Evolutionary conservation across 2,797 vertebrate genomes (phyloP).

Genomic region (Crax fasciolata): DNA sequence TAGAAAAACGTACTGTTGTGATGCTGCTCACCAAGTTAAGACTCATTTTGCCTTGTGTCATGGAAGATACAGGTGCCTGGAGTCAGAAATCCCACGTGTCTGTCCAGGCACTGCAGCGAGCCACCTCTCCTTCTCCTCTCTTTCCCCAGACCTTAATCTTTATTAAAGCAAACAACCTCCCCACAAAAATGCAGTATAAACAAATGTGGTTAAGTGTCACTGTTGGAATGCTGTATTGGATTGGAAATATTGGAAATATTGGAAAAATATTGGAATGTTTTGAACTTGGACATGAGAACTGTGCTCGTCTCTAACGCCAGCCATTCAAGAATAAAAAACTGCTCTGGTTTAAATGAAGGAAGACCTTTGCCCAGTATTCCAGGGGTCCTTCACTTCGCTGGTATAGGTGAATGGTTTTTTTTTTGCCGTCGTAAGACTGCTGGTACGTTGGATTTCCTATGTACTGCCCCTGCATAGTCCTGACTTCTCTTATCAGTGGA

Average conservation of each 20-base stretch:
- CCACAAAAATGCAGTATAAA: background rate
- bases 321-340: background rate
- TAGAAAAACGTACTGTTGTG: background rate
- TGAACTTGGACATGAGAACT: fast-evolving
- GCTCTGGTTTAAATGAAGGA: background rate
- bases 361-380: no score
- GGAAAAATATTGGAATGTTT: no score
- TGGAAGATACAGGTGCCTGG: background rate
- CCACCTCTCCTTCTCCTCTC: background rate
- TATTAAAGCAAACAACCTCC: background rate
- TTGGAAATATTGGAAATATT: no score
- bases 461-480: background rate
- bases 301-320: background rate
- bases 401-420: background rate
- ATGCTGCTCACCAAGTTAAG: fast-evolving
- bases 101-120: background rate
- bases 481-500: background rate
- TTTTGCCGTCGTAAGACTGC: background rate
- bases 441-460: background rate
- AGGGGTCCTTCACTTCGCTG: background rate
- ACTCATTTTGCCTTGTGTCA: background rate
- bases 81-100: no score
- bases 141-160: background rate
- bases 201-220: background rate
- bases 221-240: background rate